Percentiles rank a stretch among this genome's conserved stretches.
phyloP scores from a whole-genome alignment of 2,888 invertebrate genomes.

The Trissolcus brochymenae region DNA sequence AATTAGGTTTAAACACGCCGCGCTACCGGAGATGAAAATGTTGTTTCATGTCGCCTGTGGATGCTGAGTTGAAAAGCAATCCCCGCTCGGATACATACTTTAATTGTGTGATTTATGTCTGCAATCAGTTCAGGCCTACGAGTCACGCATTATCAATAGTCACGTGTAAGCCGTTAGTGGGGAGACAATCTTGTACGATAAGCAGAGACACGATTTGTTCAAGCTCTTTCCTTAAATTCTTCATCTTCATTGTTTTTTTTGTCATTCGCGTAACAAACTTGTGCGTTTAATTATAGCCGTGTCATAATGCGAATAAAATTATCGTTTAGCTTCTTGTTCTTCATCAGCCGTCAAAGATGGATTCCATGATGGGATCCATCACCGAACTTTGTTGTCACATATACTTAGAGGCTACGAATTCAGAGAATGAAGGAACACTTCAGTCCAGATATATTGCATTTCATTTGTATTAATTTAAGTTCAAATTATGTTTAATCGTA shows the following conservation, averaged over 20 bases:
- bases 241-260: not conserved
- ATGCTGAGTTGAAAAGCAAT: too few relatives aligned
- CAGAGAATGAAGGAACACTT: not conserved
- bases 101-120: conserved; percentile 51
- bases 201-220: conserved; percentile 25
- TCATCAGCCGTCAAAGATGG: not conserved
- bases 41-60: too few relatives aligned
- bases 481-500: too few relatives aligned
- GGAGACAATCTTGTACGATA: conserved; percentile 43
- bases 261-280: not conserved
- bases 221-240: conserved; percentile 17
- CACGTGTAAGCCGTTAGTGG: conserved; percentile 19
- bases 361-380: not conserved
- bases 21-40: too few relatives aligned
- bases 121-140: conserved; percentile 40
- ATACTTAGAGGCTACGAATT: not conserved
- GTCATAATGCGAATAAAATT: conserved; percentile 6
- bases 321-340: conserved; percentile 4
- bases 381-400: not conserved
- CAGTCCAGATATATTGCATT: not conserved
- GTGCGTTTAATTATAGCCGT: conserved; percentile 14
- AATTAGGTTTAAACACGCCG: too few relatives aligned
- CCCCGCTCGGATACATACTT: conserved; percentile 18
- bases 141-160: conserved; percentile 48
- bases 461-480: not conserved